Evolutionary conservation across 2,888 invertebrate species (phyloP), one percentile per base, ranked within the genome.

Genomic region (Diarsia brunnea): DNA sequence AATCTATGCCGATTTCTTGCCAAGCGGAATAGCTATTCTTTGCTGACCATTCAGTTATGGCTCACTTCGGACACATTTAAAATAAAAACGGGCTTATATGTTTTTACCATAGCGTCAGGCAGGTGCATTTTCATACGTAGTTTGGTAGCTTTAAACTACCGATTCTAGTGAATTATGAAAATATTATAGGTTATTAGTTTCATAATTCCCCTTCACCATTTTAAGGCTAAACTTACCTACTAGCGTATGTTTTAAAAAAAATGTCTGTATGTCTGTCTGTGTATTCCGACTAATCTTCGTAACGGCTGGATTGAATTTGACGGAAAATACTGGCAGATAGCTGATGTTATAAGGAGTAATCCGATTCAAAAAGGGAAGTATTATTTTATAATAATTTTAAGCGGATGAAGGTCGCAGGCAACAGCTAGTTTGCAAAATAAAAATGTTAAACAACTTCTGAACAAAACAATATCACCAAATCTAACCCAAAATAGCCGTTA

Each of bases 11-110:
- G 24, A 63, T 67, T 78, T 45, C 47, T 67, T 67, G 49, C 49
- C 72, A 78, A 72, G 66, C 27, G 55, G 47, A 78, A 61, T 49
- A 77, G 69, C 43, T 65, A 61, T 78, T 66, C 47, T 43, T 55
- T 43, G 78, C 66, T 78, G 61, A 61, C 66, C 78, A 78, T 71
- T 78, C 71, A 53, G 66, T 78, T 61, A 66, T 53, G 21, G 27
- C 21, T 66, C 45, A 66, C 49, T 78, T 66, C n/a, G n/a, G 27
- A 27, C 38, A 60, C 51, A 49, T 53, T 71, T 61, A 47, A 47
- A 69, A 68, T 61, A 31, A 71, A 71, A 78, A 71, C 12, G 38
- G n/a, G 19, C 27, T 66, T 61, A 47, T 24, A 38, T 31, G 51
- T 58, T 43, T 21, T 19, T 27, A 14, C 11, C 31, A 45, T 47